phyloP scores from a whole-genome alignment of 2,888 invertebrate species.

The Rotaria macrura region DNA sequence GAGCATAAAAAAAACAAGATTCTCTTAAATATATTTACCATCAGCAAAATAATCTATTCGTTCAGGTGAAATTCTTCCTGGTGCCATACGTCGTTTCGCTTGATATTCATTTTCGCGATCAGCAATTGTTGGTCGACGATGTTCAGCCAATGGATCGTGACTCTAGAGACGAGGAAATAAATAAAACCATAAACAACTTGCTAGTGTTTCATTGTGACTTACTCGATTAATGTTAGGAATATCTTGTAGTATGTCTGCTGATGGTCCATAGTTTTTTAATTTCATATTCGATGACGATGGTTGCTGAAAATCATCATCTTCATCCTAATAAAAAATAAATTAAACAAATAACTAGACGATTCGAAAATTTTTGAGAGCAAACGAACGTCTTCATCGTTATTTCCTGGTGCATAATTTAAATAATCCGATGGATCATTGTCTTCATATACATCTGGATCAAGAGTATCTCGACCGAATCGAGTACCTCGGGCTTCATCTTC shows the following conservation, averaged over 20 bases:
- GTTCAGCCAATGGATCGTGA: constrained; percentile 84
- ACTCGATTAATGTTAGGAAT: background rate
- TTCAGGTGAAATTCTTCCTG: constrained; percentile 71
- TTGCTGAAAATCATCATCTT: background rate
- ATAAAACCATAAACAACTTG: background rate
- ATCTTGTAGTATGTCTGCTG: background rate
- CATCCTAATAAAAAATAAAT: background rate
- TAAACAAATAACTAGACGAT: too few relatives aligned
- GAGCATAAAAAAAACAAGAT: background rate
- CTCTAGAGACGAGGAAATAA: constrained; percentile 54
- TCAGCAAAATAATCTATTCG: constrained; percentile 93
- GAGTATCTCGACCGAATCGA: background rate
- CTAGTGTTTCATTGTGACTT: background rate
- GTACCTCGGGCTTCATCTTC: constrained; percentile 7
- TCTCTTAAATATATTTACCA: constrained; percentile 59
- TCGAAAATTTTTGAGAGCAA: too few relatives aligned
- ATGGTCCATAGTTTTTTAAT: constrained; percentile 13
- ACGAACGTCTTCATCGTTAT: background rate
- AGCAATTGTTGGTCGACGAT: constrained; percentile 77
- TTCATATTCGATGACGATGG: background rate
- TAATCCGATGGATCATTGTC: background rate
- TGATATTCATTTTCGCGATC: constrained; percentile 94
- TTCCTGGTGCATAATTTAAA: background rate
- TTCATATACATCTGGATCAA: background rate
- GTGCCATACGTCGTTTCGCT: constrained; percentile 62